Conservation (phyloP, 2,888 invertebrate species). For the Ormyrus rosae region DNA sequence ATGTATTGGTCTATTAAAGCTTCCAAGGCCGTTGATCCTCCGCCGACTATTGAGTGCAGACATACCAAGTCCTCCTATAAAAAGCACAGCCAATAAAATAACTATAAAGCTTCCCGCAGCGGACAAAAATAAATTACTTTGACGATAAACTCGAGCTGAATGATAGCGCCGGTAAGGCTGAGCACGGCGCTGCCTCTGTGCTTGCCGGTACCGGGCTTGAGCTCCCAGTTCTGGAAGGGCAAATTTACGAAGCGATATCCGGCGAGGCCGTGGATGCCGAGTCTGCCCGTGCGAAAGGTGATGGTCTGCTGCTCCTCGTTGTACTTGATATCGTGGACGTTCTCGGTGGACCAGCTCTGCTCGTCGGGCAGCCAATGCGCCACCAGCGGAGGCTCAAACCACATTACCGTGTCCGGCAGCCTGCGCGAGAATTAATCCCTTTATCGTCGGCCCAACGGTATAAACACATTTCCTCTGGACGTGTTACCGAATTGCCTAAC, state of each 20-base stretch:
- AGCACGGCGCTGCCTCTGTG: constrained; percentile 73
- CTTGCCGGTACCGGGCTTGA: constrained; percentile 82
- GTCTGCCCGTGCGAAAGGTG: constrained; percentile 85
- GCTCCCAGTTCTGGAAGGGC: constrained; percentile 92
- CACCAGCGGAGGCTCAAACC: constrained; percentile 87
- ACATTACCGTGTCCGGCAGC: constrained; percentile 83
- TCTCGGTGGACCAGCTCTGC: constrained; percentile 82
- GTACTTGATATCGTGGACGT: constrained; percentile 87
- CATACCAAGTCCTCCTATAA: constrained; percentile 75
- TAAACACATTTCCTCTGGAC: too few relatives aligned
- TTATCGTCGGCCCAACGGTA: too few relatives aligned
- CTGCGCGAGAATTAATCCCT: constrained; percentile 70
- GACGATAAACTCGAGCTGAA: constrained; percentile 79
- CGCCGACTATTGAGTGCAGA: constrained; percentile 74
- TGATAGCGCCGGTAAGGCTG: constrained; percentile 78
- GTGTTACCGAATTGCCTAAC: too few relatives aligned
- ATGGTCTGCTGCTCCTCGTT: constrained; percentile 90
- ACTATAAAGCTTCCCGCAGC: not conserved
- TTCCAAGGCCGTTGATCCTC: constrained; percentile 80
- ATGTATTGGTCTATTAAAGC: constrained; percentile 80
- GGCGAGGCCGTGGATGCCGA: constrained; percentile 82
- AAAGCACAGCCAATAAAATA: not conserved
- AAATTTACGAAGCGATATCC: constrained; percentile 86
- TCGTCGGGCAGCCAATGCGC: constrained; percentile 83
- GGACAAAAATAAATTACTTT: constrained; percentile 66